Conservation (phyloP, 2,113 vertebrate species). For the Dendropsophus ebraccatus region DNA sequence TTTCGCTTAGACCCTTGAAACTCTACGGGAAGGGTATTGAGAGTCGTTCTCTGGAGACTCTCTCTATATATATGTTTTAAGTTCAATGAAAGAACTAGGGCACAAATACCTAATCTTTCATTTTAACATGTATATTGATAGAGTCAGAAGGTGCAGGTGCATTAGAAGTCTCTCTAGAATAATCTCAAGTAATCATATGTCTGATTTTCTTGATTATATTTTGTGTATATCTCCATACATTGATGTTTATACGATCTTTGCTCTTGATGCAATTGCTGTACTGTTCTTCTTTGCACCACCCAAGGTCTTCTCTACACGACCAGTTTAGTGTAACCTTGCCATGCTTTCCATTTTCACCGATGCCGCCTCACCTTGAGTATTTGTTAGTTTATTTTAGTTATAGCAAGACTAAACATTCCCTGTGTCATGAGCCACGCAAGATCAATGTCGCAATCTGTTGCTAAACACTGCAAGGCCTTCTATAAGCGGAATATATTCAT, state of each 20-base stretch:
- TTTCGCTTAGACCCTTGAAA: background rate
- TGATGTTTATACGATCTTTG: background rate
- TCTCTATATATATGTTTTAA: background rate
- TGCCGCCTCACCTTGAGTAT: background rate
- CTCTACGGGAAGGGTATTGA: background rate
- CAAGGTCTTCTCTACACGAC: background rate
- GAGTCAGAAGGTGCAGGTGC: background rate
- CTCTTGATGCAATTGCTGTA: background rate
- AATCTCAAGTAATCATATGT: background rate
- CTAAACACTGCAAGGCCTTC: background rate
- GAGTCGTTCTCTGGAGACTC: background rate
- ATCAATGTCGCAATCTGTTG: background rate
- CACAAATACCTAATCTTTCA: slow-evolving; percentile 20
- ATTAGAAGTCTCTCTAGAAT: background rate
- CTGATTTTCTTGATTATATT: background rate
- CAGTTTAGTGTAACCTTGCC: background rate
- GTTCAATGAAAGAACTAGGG: slow-evolving; percentile 14
- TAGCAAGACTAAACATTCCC: background rate
- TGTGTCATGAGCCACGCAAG: background rate
- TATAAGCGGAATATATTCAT: background rate
- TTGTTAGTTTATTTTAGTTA: background rate
- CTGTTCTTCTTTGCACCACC: background rate
- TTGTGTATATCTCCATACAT: background rate
- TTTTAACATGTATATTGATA: background rate
- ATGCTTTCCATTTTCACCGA: background rate